phyloP scores from a whole-genome alignment of 2,797 vertebrate genomes.

The Falco cherrug region DNA sequence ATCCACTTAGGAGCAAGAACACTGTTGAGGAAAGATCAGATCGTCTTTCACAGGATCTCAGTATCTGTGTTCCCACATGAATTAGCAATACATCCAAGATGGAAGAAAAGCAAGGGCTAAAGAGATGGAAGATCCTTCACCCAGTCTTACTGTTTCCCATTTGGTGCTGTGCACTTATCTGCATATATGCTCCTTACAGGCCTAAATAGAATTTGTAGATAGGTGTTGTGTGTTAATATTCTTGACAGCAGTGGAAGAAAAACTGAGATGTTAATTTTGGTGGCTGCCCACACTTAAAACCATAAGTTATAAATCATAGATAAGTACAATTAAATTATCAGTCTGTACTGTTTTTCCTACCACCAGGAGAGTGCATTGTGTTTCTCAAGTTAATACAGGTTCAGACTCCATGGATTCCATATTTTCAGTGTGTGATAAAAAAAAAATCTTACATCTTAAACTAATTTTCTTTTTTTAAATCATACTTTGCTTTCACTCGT shows the following conservation, averaged over 20 bases:
- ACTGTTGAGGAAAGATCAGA: not conserved
- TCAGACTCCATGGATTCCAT: not conserved
- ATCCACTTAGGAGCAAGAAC: not conserved
- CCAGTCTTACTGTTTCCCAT: not conserved
- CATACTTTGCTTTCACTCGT: not conserved
- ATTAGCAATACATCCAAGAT: not conserved
- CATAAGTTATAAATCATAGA: not conserved
- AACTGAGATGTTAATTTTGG: not conserved
- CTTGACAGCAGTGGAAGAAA: not conserved
- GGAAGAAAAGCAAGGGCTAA: not conserved
- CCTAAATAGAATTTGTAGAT: not conserved
- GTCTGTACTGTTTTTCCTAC: not conserved
- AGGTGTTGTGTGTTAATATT: not conserved
- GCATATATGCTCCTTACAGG: not conserved
- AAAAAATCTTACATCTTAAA: not conserved
- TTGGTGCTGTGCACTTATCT: not conserved
- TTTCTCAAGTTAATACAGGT: not conserved
- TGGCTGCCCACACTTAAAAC: not conserved
- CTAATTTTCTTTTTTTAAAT: not conserved
- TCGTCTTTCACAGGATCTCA: not conserved
- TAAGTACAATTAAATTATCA: not conserved
- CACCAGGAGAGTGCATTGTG: not conserved
- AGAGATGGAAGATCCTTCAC: not conserved
- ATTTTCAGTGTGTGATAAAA: not conserved
- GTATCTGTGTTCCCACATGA: not conserved